These are phyloP conservation scores for Dynastes tityus DNA, from an alignment of 2,888 invertebrate species.

Conservation along the genomic window DNA sequence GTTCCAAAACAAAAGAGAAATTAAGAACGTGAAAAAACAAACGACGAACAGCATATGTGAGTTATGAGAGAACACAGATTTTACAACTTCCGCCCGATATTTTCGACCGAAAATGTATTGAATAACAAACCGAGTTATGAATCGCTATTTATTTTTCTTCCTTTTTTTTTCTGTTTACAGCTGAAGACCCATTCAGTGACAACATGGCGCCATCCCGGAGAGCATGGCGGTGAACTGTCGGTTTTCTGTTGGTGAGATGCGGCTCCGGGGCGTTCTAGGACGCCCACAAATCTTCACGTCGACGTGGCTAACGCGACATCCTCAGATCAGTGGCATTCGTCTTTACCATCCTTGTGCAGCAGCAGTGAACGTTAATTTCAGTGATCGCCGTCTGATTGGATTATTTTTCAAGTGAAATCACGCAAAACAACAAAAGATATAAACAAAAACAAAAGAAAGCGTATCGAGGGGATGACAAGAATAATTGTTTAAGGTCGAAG, in stretches of 20 bases:
- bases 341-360: conserved; percentile 54
- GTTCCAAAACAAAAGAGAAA: background rate
- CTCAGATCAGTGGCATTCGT: conserved; percentile 54
- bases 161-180: conserved; percentile 71
- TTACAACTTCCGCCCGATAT: background rate
- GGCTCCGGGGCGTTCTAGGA: conserved; percentile 65
- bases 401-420: conserved; percentile 19
- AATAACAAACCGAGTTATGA: background rate
- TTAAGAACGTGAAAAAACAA: conserved; percentile 7
- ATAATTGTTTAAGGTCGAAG: conserved; percentile 7
- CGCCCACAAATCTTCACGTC: conserved; percentile 58
- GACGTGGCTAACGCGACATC: conserved; percentile 51
- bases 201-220: conserved; percentile 81
- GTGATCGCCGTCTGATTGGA: conserved; percentile 37
- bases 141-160: background rate
- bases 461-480: conserved; percentile 4
- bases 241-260: conserved; percentile 86
- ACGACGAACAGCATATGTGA: background rate
- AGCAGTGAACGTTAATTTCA: conserved; percentile 44
- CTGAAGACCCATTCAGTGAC: conserved; percentile 84
- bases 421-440: conserved; percentile 3
- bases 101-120: background rate
- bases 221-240: conserved; percentile 83
- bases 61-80: background rate
- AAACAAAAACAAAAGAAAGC: background rate